Conservation (phyloP, 2,888 invertebrate genomes). For the Dusona sp. region DNA sequence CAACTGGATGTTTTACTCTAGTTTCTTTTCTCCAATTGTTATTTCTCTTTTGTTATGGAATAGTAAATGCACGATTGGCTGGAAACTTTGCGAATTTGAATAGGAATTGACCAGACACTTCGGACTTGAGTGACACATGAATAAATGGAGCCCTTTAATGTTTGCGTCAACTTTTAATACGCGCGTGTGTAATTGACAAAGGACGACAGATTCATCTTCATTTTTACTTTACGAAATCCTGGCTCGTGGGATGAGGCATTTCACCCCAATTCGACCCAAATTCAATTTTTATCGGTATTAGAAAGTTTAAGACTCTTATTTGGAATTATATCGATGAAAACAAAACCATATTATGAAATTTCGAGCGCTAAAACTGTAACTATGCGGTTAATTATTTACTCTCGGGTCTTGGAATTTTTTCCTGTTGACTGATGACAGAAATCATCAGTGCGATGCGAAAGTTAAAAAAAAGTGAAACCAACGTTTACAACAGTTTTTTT, state of each 20-base stretch:
- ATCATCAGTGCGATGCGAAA: neutral
- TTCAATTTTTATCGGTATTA: neutral
- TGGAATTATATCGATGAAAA: neutral
- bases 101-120: slow-evolving; percentile 17
- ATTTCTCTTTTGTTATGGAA: neutral
- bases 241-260: neutral
- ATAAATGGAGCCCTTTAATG: slow-evolving; percentile 24
- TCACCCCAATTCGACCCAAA: neutral
- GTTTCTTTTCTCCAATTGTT: neutral
- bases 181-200: slow-evolving; percentile 62
- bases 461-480: neutral
- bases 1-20: too few species aligned
- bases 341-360: neutral
- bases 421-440: too few species aligned
- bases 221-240: slow-evolving; percentile 31
- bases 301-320: neutral
- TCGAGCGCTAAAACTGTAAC: neutral
- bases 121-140: slow-evolving; percentile 27
- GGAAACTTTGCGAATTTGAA: slow-evolving; percentile 14
- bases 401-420: too few species aligned
- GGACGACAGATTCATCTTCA: slow-evolving; percentile 48
- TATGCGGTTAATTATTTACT: neutral
- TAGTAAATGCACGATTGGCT: neutral
- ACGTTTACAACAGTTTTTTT: neutral
- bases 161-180: slow-evolving; percentile 5